Base-by-base conservation (phyloP, 2,888 invertebrate species). In the Meliscaeva auricollis region DNA sequence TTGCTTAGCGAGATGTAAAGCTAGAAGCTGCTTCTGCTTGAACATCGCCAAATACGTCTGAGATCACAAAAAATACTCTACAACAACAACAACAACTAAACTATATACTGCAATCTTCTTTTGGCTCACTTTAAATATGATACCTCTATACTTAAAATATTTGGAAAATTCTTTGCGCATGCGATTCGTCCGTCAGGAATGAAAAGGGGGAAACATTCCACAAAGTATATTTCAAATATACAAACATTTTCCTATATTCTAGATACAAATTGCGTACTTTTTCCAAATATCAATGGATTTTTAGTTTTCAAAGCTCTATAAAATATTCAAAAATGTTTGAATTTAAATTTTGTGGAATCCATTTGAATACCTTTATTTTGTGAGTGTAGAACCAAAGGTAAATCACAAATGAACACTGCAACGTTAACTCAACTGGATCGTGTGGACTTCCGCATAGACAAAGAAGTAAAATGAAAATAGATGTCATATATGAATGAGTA, bases 1-100 rank as follows among this genome's bases (percentile, higher is more conserved):
- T 68, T 54, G 38, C 72, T 76, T 58, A 35, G 46, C 32, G 52
- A 56, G 30, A 70, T 60, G 32, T 54, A 44, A 69, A 52, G 54
- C 69, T 69, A 69, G 54, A 54, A 26, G 72, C 17, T 68, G 75
- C 72, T 72, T n/a, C n/a, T 26, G 26, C 26, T 26, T 46, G 85
- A 84, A 77, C 87, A 84, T 83, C 74, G 78, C 87, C 87, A 87
- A 87, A 87, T 87, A 87, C 87, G 87, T 84, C 56, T 79, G 87
- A 87, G 87, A 87, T 72, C 58, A 72, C 68, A 30, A 17, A 30
- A 17, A 54, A 32, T 32, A 68, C 50, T 69, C 13, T 9, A 6
- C 46, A 7, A 7, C 32, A 35, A 56, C 60, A 68, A 46, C 44
- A 62, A 60, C 58, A 26, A 52, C 46, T 46, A 30, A 68, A 26